These are phyloP conservation scores for Acrossocheilus wenchowensis DNA, from an alignment of 2,797 vertebrate species.

Conservation along the genomic window DNA sequence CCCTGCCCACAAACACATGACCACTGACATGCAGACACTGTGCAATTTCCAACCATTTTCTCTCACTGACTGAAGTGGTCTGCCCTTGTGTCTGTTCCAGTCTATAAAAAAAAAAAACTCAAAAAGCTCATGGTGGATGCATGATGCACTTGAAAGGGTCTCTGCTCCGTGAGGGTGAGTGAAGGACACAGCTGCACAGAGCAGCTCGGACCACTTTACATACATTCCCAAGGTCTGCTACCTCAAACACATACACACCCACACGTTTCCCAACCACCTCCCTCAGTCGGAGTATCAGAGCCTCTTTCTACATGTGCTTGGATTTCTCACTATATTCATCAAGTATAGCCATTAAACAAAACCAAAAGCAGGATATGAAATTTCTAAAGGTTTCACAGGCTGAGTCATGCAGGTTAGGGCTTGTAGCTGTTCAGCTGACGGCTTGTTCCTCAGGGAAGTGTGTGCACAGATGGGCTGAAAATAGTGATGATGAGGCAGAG, in stretches of 20 bases:
- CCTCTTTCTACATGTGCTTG: neutral
- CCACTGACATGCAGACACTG: neutral
- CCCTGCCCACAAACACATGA: neutral
- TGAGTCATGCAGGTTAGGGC: slow-evolving; percentile 21
- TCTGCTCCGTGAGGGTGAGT: slow-evolving; percentile 34
- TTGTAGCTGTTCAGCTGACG: slow-evolving; percentile 30
- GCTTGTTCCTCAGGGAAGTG: slow-evolving; percentile 34
- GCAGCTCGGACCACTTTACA: neutral
- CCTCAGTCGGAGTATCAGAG: neutral
- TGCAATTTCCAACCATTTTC: slow-evolving; percentile 8
- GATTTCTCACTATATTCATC: neutral
- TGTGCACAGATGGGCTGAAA: slow-evolving; percentile 42
- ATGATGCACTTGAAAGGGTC: slow-evolving; percentile 42
- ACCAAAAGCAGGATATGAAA: slow-evolving; percentile 37
- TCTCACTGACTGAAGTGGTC: neutral
- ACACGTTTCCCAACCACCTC: neutral
- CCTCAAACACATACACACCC: slow-evolving; percentile 10
- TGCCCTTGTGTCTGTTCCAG: slow-evolving; percentile 27
- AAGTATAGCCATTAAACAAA: neutral
- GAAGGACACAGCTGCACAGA: slow-evolving; percentile 47
- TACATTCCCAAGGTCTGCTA: slow-evolving; percentile 1
- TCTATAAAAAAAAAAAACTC: neutral
- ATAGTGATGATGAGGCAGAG: slow-evolving; percentile 47
- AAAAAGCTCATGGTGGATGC: slow-evolving; percentile 19
- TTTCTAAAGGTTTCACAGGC: slow-evolving; percentile 20